These are phyloP conservation scores for Chrysochloris asiatica DNA, from an alignment of 2,113 vertebrate genomes.

Conservation along the genomic window DNA sequence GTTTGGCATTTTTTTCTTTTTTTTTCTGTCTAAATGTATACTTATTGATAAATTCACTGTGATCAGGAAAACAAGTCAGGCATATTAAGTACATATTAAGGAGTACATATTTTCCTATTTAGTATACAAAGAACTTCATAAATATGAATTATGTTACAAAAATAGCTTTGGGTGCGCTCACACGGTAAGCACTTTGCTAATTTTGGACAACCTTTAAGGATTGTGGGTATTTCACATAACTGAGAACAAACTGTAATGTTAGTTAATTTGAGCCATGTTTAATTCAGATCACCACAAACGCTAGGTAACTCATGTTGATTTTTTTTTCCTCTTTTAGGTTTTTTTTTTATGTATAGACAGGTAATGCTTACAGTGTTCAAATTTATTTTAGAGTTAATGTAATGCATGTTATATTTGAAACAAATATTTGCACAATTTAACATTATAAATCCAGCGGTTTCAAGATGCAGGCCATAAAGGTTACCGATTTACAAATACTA, in stretches of 20 bases:
- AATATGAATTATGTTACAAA: conserved; percentile 99
- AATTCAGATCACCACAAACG: conserved; percentile 84
- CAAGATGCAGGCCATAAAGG: conserved; percentile 89
- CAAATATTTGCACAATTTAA: conserved; percentile 89
- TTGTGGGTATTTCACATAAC: conserved; percentile 85
- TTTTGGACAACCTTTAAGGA: conserved; percentile 87
- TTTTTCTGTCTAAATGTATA: conserved; percentile 85
- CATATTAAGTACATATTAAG: conserved; percentile 91
- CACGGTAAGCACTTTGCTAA: conserved; percentile 98
- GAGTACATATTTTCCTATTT: conserved; percentile 89
- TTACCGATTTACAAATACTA: conserved; percentile 89
- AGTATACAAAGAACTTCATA: conserved; percentile 99
- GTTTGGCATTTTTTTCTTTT: conserved; percentile 84
- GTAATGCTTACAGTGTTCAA: conserved; percentile 84
- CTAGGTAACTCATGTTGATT: conserved; percentile 81
- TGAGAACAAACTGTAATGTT: conserved; percentile 83
- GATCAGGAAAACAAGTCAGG: conserved; percentile 90
- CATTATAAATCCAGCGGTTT: conserved; percentile 88
- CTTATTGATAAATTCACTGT: conserved; percentile 87
- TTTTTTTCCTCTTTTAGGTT: conserved; percentile 77
- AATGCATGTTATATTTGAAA: conserved; percentile 87
- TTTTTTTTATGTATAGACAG: conserved; percentile 82
- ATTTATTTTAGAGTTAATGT: conserved; percentile 87
- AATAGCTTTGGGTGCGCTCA: conserved; percentile 99
- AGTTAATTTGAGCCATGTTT: conserved; percentile 83